phyloP scores from a whole-genome alignment of 2,888 invertebrate species.

The Coronaproctus castanopsis region DNA sequence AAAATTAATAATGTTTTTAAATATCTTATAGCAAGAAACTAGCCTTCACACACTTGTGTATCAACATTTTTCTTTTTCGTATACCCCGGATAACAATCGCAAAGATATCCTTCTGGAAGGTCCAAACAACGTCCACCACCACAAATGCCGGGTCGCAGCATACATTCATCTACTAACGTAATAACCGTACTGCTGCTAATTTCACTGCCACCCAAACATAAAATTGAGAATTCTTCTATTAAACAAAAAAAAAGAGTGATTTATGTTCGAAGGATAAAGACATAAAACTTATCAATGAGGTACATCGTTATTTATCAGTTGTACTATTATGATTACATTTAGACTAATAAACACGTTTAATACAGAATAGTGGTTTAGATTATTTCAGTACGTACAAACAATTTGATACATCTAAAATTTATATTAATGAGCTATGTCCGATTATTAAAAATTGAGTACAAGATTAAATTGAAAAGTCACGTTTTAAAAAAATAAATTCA shows the following conservation, averaged over 20 bases:
- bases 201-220: constrained; percentile 29
- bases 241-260: constrained; percentile 17
- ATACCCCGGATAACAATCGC: constrained; percentile 49
- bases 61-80: constrained; percentile 24
- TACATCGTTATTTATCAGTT: too few species aligned
- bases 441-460: too few species aligned
- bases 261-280: too few species aligned
- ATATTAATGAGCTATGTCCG: too few species aligned
- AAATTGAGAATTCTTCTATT: constrained; percentile 38
- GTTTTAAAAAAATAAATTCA: too few species aligned
- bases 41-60: constrained; percentile 34
- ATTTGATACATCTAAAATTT: too few species aligned
- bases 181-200: constrained; percentile 15
- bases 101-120: constrained; percentile 52
- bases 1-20: too few species aligned
- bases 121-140: constrained; percentile 48
- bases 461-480: too few species aligned
- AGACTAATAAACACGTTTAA: too few species aligned
- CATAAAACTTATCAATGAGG: constrained; percentile 3
- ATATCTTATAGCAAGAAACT: constrained; percentile 19
- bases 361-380: too few species aligned
- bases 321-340: too few species aligned
- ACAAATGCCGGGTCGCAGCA: constrained; percentile 51
- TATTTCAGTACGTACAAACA: too few species aligned
- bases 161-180: constrained; percentile 45